phyloP scores from a whole-genome alignment of 1,140 invertebrate genomes.

The Grapholita molesta region DNA sequence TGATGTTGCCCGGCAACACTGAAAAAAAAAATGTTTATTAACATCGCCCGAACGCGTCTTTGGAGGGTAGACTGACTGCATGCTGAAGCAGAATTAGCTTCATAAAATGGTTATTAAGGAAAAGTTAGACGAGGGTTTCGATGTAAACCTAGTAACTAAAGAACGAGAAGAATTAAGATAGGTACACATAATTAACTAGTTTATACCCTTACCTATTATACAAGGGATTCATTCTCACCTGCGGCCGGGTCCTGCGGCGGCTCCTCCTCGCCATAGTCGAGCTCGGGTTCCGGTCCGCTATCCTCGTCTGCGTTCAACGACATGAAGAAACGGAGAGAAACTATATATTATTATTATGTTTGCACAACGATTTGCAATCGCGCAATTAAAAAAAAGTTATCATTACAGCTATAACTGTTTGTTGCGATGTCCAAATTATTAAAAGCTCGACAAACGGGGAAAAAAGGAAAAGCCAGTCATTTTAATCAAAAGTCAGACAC shows the following conservation, averaged over 20 bases:
- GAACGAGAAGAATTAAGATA: slow-evolving; percentile 3
- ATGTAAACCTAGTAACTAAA: too few relatives aligned
- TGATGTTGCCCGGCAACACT: slow-evolving; percentile 70
- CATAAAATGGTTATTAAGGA: too few relatives aligned
- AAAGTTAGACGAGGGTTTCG: too few relatives aligned
- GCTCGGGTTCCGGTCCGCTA: slow-evolving; percentile 73
- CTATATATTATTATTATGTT: slow-evolving; percentile 83
- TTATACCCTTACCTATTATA: too few relatives aligned
- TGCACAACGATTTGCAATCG: slow-evolving; percentile 60
- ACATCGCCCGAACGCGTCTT: too few relatives aligned
- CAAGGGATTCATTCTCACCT: slow-evolving; percentile 32
- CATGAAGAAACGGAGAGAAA: slow-evolving; percentile 89
- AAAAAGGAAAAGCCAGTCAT: too few relatives aligned
- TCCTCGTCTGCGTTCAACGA: slow-evolving; percentile 86
- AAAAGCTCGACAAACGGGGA: too few relatives aligned
- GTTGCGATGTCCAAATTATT: too few relatives aligned
- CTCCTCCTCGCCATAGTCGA: slow-evolving; percentile 74
- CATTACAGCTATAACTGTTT: background rate
- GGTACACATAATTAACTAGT: background rate
- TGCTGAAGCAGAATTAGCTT: too few relatives aligned
- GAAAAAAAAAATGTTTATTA: too few relatives aligned
- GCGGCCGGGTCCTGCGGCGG: slow-evolving; percentile 53
- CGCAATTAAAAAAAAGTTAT: background rate
- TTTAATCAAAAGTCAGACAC: too few relatives aligned
- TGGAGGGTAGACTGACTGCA: too few relatives aligned